phyloP scores from a whole-genome alignment of 2,797 vertebrate genomes.

The Propithecus deckenii region DNA sequence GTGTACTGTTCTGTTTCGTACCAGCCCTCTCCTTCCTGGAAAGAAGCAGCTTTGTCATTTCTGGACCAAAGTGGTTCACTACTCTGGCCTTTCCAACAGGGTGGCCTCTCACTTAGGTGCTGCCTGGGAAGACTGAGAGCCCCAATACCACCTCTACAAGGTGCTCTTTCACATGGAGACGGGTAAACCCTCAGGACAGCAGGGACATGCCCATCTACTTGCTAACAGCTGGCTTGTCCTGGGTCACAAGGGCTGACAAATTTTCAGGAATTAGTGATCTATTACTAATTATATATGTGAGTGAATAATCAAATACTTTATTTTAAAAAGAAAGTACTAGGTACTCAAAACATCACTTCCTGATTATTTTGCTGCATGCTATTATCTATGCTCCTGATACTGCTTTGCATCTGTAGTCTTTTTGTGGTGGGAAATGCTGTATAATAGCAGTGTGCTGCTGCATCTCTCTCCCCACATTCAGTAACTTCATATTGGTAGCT shows the following conservation, averaged over 20 bases:
- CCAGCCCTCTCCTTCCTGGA: not conserved
- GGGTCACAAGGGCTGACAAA: not conserved
- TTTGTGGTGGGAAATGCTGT: not conserved
- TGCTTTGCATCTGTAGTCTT: not conserved
- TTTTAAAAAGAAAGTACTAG: not conserved
- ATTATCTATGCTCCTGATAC: not conserved
- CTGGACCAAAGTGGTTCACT: not conserved
- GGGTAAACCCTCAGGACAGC: not conserved
- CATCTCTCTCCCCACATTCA: not conserved
- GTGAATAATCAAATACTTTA: not conserved
- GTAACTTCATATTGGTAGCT: not conserved
- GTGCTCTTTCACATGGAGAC: not conserved
- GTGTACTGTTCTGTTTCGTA: too few relatives aligned
- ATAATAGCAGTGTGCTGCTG: not conserved
- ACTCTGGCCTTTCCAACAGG: not conserved
- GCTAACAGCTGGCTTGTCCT: not conserved
- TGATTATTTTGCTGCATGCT: not conserved
- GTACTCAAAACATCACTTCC: not conserved
- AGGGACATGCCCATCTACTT: too few relatives aligned
- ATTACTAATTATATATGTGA: not conserved
- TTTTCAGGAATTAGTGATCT: not conserved
- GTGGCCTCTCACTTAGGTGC: not conserved
- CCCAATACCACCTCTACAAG: not conserved
- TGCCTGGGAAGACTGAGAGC: not conserved
- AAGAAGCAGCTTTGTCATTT: not conserved